Evolutionary conservation across 2,888 invertebrate genomes (phyloP), one percentile per base, ranked within the genome.

Genomic region (Dryobotodes eremita): DNA sequence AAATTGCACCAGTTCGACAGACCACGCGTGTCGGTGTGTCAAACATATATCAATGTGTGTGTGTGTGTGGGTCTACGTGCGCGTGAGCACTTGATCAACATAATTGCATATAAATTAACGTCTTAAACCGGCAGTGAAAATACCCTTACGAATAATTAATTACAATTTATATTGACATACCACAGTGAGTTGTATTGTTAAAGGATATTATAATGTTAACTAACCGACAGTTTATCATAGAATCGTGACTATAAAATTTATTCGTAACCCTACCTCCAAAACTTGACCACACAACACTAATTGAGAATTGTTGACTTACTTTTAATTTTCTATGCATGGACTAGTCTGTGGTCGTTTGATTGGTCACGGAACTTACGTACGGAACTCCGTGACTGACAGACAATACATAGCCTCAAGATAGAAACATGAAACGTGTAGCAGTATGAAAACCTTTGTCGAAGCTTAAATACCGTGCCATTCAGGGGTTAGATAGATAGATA

Each of bases 171-270:
- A 89, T 81, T 75, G 80, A 83, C 79, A 82, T 85, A 77, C 86
- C 79, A 73, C 61, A 84, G 85, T 80, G 81, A 87, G 79, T 79
- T 82, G 86, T 81, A 86, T 87, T 86, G 89, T 90, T 86, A 89
- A 86, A 89, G 88, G 86, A 85, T 90, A 82, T 82, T 75, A 71
- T 68, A 68, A 72, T 71, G 65, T 80, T 77, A 83, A 82, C 70
- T 70, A 62, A 74, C 65, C 53, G 42, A 72, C 69, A 86, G 61
- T 79, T 36, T 72, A 81, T 69, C 11, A 61, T n/a, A 65, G 11
- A 61, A 64, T 83, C 84, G 84, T 84, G 84, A 84, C 84, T 68
- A 8, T 55, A 83, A 64, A n/a, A 69, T 84, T 76, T 59, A 62
- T 71, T 71, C 15, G 20, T 66, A 59, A 74, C 48, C 17, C 20